Evolutionary conservation across 2,888 invertebrate genomes (phyloP), one percentile per base, ranked within the genome.

Genomic region (Ormyrus thymus): DNA sequence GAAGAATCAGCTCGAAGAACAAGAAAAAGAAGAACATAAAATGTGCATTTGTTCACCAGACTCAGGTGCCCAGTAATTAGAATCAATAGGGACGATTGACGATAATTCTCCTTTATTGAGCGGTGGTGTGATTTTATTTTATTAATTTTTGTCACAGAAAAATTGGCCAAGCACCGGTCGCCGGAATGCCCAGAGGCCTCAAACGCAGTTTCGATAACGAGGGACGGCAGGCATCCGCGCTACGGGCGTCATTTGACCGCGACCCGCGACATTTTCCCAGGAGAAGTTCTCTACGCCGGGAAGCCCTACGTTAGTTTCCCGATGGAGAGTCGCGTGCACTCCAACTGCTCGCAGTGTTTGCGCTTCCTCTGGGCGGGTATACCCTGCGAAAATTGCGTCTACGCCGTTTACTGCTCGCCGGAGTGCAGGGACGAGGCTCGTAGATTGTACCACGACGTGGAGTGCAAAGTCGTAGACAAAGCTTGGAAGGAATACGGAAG

Each of bases 271-370:
- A 48, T 81, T 0, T 7, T 6, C 0, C 78, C 78, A 0, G 81
- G 79, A 0, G 76, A 79, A n/a, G 9, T 64, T 0, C 65, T 81
- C n/a, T 81, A 74, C 62, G 15, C 15, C 7, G 70, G 61, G 9
- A 48, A 64, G 1, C 51, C 76, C 0, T 79, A 81, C 66, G 61
- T 62, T 3, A 10, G 8, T 1, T 45, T 53, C 0, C 78, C 81
- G 0, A 70, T 61, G 56, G 65, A 76, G 53, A 1, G 15, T 3
- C 53, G 46, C 9, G 2, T 58, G 4, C 43, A 81, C 50, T 68
- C 15, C 11, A 56, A 81, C 61, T 81, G 81, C 48, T 78, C 76
- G 53, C 81, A 79, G 58, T 81, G 81, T n/a, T 46, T 81, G 13
- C 53, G 29, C 4, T 81, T 76, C 53, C 51, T 13, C 2, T 81